Evolutionary conservation across 2,113 vertebrate species (phyloP), one percentile per base, ranked within the genome.

Genomic region (Nansenia antarctica): DNA sequence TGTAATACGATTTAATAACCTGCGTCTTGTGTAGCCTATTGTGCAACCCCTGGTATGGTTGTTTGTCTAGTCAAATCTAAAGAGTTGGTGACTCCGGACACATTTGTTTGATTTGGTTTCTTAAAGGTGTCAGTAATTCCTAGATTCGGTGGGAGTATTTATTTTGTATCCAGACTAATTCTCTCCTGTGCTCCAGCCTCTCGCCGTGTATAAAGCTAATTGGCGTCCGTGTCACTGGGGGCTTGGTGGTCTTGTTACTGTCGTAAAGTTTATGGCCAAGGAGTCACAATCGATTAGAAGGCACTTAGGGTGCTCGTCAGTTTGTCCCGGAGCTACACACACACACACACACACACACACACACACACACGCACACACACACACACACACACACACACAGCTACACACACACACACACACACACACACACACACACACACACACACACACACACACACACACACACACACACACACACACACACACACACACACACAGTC

Each of bases 181-280:
- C 62, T 20, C 59, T 20, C 69, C 67, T 74, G 30, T 35, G 45
- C 83, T 79, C 85, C 72, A 26, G 73, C 79, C 74, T 78, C 74
- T 84, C 63, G 85, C 88, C 72, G 69, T 79, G 54, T 80, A 77
- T 85, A 84, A 88, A 65, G 88, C 85, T 93, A 92, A 94, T 93
- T 93, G 91, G 84, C 84, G 84, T 82, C 81, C 80, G 84, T 86
- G 90, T 86, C 88, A 64, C 69, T 86, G 80, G 88, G 79, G 88
- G 79, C 89, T 78, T 88, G 87, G 90, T 89, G 87, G 88, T 84
- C 90, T 85, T 88, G 90, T 92, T 92, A 88, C 89, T 84, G 85
- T 92, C 89, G 88, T 93, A 95, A 95, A 93, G 85, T 95, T 94
- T 94, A 94, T 93, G 90, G 88, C 90, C n/a, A 82, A 80, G 91